Conservation (phyloP, 1,140 invertebrate species). For the Anthonomus grandis region DNA sequence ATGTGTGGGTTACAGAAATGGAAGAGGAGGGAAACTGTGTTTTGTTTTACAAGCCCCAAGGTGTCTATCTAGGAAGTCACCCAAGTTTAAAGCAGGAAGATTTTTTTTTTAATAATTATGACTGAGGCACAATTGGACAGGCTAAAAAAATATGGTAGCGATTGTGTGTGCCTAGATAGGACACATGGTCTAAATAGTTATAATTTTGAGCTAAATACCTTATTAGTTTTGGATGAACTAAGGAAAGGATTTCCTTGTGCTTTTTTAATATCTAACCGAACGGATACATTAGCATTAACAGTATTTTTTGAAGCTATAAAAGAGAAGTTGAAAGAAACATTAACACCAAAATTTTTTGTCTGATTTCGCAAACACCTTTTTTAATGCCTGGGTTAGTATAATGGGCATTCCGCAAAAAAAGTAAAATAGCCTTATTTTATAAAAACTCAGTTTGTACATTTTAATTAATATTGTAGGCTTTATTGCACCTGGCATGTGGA, state of each 20-base stretch:
- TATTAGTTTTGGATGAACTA: slow-evolving; percentile 20
- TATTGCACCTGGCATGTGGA: too few relatives aligned
- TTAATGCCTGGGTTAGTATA: slow-evolving; percentile 17
- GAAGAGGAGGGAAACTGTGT: background rate
- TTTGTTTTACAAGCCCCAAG: slow-evolving; percentile 12
- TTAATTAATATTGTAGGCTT: too few relatives aligned
- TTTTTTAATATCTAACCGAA: slow-evolving; percentile 20
- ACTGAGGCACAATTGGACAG: background rate
- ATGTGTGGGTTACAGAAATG: slow-evolving; percentile 9
- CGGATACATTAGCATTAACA: background rate
- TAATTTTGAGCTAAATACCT: slow-evolving; percentile 12
- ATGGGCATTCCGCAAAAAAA: slow-evolving; percentile 7
- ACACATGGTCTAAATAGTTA: slow-evolving; percentile 20
- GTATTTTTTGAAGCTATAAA: slow-evolving; percentile 15
- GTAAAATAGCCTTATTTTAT: too few relatives aligned
- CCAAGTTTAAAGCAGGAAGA: slow-evolving; percentile 8
- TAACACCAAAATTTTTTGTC: slow-evolving; percentile 22
- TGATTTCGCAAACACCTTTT: slow-evolving; percentile 7
- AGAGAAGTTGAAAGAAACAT: background rate
- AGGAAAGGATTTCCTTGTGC: slow-evolving; percentile 16
- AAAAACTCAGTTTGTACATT: too few relatives aligned
- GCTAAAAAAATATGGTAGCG: background rate
- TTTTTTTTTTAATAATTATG: slow-evolving; percentile 21
- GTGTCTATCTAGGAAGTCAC: background rate
- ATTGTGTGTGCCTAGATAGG: slow-evolving; percentile 19